A percentile compares a stretch with the other conserved stretches of the same genome.
Conservation (phyloP, 2,888 invertebrate genomes). For the Protodeltote pygarga region DNA sequence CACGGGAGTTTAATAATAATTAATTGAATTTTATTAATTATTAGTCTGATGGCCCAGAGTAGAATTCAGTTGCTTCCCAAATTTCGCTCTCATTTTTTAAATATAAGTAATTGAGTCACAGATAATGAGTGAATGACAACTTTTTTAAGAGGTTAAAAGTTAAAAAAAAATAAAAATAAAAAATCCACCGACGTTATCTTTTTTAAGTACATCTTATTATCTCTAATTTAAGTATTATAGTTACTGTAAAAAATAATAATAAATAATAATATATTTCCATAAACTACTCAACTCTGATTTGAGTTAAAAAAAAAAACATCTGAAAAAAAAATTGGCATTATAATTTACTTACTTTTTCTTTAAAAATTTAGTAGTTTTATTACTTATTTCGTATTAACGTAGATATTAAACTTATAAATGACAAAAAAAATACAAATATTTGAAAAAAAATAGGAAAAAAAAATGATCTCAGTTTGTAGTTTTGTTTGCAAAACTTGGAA, state of each 20-base stretch:
- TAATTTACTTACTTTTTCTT: slow-evolving; percentile 9
- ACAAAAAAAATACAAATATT: slow-evolving; percentile 75
- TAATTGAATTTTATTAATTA: slow-evolving; percentile 9
- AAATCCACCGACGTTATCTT: slow-evolving; percentile 45
- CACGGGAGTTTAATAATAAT: slow-evolving; percentile 9
- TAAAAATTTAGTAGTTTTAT: slow-evolving; percentile 30
- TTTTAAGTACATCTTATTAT: slow-evolving; percentile 45
- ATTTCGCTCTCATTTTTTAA: slow-evolving; percentile 15
- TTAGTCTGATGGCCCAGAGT: slow-evolving; percentile 3
- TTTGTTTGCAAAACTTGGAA: slow-evolving; percentile 30
- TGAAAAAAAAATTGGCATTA: slow-evolving; percentile 8
- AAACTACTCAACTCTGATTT: slow-evolving; percentile 22
- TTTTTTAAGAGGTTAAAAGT: slow-evolving; percentile 29
- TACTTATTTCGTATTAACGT: slow-evolving; percentile 60
- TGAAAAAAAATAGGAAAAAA: slow-evolving; percentile 67
- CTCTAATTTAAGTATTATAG: slow-evolving; percentile 46
- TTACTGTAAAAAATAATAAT: slow-evolving; percentile 38
- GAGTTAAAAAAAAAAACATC: slow-evolving; percentile 12
- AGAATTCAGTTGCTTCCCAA: slow-evolving; percentile 20
- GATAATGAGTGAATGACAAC: slow-evolving; percentile 27
- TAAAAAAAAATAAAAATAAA: slow-evolving; percentile 39
- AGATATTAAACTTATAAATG: slow-evolving; percentile 63
- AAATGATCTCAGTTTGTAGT: slow-evolving; percentile 72
- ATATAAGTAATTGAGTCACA: slow-evolving; percentile 39
- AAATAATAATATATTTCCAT: slow-evolving; percentile 42